Conservation (phyloP, 1,140 invertebrate species). For the Pseudomyrmex cubaensis region DNA sequence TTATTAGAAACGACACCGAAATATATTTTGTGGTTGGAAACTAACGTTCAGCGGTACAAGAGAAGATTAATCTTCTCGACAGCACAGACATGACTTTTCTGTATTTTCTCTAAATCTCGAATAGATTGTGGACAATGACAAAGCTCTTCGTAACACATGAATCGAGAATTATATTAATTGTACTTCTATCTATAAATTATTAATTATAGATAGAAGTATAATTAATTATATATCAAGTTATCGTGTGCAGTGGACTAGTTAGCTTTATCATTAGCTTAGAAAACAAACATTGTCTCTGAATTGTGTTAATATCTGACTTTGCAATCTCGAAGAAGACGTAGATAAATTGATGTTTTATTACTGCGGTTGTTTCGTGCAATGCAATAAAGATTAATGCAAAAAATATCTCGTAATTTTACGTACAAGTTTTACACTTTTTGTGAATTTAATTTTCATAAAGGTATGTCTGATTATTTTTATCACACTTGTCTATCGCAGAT, state of each 20-base stretch:
- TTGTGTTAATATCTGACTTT: neutral
- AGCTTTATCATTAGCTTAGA: neutral
- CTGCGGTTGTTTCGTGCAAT: neutral
- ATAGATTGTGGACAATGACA: neutral
- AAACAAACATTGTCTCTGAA: neutral
- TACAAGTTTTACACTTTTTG: neutral
- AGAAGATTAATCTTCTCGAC: neutral
- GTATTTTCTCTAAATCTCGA: constrained; percentile 18
- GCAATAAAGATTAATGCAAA: neutral
- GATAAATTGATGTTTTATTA: neutral
- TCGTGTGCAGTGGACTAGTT: neutral
- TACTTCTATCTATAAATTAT: too few relatives aligned
- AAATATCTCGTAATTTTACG: neutral
- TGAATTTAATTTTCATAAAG: neutral
- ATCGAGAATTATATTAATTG: too few relatives aligned
- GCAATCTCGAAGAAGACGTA: neutral
- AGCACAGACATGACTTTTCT: constrained; percentile 8
- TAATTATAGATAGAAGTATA: too few relatives aligned
- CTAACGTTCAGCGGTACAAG: too few relatives aligned
- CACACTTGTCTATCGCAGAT: neutral
- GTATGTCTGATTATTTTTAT: neutral
- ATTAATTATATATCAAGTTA: too few relatives aligned
- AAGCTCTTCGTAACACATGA: neutral
- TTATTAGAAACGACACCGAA: too few relatives aligned
- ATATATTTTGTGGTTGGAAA: too few relatives aligned